These are phyloP conservation scores for Mustela nigripes DNA, from an alignment of 2,113 vertebrate genomes.

Conservation along the genomic window DNA sequence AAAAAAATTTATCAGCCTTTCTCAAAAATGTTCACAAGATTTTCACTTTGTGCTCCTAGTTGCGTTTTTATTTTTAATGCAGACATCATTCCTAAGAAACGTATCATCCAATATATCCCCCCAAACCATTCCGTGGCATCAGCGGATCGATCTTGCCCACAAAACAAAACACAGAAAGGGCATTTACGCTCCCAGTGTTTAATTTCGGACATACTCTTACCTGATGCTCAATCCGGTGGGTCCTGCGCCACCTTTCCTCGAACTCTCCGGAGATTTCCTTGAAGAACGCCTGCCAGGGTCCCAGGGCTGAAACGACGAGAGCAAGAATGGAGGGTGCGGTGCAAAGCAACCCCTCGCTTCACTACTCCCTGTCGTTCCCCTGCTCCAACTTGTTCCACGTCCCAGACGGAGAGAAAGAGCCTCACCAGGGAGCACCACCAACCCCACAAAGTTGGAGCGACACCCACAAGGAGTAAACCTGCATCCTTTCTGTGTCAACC, in stretches of 20 bases:
- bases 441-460: background rate
- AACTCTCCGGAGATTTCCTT: background rate
- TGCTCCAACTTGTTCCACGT: background rate
- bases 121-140: background rate
- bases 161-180: background rate
- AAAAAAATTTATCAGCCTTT: background rate
- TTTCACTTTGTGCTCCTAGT: background rate
- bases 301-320: background rate
- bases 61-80: background rate
- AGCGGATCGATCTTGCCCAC: background rate
- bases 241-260: background rate
- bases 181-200: background rate
- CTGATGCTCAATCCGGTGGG: background rate
- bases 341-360: background rate
- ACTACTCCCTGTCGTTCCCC: background rate
- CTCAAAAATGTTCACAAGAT: background rate
- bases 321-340: background rate
- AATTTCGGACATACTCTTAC: constrained; percentile 44
- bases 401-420: background rate
- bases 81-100: constrained; percentile 22
- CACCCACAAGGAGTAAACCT: background rate
- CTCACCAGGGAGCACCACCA: background rate
- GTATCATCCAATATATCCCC: background rate
- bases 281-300: background rate
- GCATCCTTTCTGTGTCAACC: background rate